phyloP scores from a whole-genome alignment of 2,113 vertebrate genomes.

The Tiliqua scincoides region DNA sequence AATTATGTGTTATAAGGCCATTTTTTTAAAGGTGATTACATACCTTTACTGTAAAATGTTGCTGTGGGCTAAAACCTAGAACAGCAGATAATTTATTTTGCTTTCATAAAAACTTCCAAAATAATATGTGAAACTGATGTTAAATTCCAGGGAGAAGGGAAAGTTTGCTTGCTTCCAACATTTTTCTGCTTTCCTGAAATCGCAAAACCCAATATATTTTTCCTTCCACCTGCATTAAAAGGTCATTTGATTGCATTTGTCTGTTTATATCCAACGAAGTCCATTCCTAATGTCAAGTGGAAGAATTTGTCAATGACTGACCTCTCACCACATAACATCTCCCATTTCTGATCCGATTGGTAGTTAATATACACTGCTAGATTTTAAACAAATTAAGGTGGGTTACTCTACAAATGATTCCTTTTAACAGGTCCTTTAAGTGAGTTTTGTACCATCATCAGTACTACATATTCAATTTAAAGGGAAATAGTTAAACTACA shows the following conservation, averaged over 20 bases:
- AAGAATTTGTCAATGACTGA: slow-evolving; percentile 12
- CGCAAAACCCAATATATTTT: slow-evolving; percentile 12
- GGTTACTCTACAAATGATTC: background rate
- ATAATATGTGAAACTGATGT: slow-evolving; percentile 9
- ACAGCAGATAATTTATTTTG: slow-evolving; percentile 30
- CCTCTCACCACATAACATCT: slow-evolving; percentile 1
- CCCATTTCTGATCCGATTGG: background rate
- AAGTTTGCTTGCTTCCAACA: background rate
- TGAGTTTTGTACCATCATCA: background rate
- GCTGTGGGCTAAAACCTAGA: slow-evolving; percentile 1
- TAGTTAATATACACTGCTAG: background rate
- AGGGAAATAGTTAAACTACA: background rate
- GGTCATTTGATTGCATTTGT: background rate
- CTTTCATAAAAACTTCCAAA: slow-evolving; percentile 16
- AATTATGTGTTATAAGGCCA: slow-evolving; percentile 29
- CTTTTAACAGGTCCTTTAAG: background rate
- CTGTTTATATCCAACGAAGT: slow-evolving; percentile 26
- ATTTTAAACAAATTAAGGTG: background rate
- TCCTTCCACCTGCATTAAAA: background rate
- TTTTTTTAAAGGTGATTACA: slow-evolving; percentile 25
- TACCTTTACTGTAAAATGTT: slow-evolving; percentile 33
- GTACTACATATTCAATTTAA: background rate
- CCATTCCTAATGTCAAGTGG: background rate
- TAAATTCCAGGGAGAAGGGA: background rate
- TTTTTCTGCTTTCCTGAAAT: slow-evolving; percentile 24